phyloP scores from a whole-genome alignment of 2,888 invertebrate genomes.

The Bhutanitis thaidina region DNA sequence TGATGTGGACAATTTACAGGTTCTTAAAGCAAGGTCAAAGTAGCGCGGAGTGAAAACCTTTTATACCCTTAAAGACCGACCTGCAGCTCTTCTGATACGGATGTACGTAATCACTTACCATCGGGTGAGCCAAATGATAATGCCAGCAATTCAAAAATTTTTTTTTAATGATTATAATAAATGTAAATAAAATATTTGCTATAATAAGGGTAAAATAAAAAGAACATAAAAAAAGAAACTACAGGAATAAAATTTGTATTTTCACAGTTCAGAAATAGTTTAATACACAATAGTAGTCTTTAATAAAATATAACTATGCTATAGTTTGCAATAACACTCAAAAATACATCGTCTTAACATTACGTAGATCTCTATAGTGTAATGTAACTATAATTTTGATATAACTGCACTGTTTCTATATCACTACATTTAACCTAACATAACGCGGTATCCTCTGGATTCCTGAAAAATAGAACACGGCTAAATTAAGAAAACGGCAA shows the following conservation, averaged over 20 bases:
- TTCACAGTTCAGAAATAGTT: slow-evolving; percentile 55
- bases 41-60: too few species aligned
- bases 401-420: slow-evolving; percentile 15
- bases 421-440: slow-evolving; percentile 12
- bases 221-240: slow-evolving; percentile 46
- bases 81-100: too few species aligned
- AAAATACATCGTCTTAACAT: slow-evolving; percentile 72
- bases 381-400: slow-evolving; percentile 10
- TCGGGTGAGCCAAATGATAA: too few species aligned
- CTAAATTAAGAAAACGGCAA: too few species aligned
- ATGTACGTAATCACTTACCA: too few species aligned
- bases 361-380: slow-evolving; percentile 47
- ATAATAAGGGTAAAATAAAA: too few species aligned
- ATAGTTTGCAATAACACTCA: slow-evolving; percentile 72
- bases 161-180: too few species aligned
- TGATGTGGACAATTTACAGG: too few species aligned
- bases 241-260: slow-evolving; percentile 78
- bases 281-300: slow-evolving; percentile 64
- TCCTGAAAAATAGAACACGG: slow-evolving; percentile 35
- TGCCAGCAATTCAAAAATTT: too few species aligned
- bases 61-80: too few species aligned
- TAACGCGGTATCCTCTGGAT: slow-evolving; percentile 38
- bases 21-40: too few species aligned
- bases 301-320: slow-evolving; percentile 75
- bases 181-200: too few species aligned